phyloP scores from a whole-genome alignment of 2,113 vertebrate species.

The Hepsetus odoe region DNA sequence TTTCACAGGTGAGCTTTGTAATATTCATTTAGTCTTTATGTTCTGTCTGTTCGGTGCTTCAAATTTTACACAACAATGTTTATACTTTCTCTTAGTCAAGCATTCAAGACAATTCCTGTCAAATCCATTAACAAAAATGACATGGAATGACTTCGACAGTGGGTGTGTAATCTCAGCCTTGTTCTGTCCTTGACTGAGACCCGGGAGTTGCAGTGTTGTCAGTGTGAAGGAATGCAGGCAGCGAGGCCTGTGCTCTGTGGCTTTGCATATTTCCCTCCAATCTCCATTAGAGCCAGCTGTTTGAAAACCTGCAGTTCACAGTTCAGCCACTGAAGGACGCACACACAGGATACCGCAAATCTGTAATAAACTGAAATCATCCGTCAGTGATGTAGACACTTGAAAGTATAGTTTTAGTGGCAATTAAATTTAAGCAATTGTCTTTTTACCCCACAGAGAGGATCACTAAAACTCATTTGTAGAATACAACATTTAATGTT shows the following conservation, averaged over 20 bases:
- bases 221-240: conserved; percentile 67
- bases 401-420: neutral
- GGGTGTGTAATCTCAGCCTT: conserved; percentile 8
- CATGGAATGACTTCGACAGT: neutral
- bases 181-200: conserved; percentile 43
- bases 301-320: conserved; percentile 48
- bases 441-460: no score
- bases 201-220: conserved; percentile 63
- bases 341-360: neutral
- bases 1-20: conserved; percentile 84
- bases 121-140: conserved; percentile 9
- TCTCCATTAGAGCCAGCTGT: conserved; percentile 74
- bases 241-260: conserved; percentile 61
- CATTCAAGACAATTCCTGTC: conserved; percentile 16
- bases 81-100: neutral
- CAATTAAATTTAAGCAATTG: neutral
- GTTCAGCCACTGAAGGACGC: conserved; percentile 57
- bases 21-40: neutral
- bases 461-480: no score
- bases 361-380: neutral
- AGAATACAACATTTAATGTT: no score
- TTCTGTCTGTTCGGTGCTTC: neutral
- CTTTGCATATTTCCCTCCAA: conserved; percentile 68
- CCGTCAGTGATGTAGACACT: neutral
- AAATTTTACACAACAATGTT: neutral